These are phyloP conservation scores for Drosophila differens DNA, from an alignment of 2,888 invertebrate genomes.

Conservation along the genomic window DNA sequence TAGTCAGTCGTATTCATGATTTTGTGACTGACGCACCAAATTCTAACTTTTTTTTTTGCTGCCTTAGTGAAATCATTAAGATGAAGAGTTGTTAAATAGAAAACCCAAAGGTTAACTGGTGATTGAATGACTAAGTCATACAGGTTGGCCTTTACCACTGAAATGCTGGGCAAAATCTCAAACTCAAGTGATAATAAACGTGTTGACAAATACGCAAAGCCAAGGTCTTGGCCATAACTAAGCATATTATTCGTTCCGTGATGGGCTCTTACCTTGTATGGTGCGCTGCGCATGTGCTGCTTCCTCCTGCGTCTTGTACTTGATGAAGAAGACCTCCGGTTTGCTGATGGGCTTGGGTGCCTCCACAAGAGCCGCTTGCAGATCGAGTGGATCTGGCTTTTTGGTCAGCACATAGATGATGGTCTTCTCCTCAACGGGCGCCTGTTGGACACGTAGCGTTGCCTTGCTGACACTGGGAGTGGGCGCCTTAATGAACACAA, in stretches of 20 bases:
- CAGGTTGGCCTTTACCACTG: conserved; percentile 35
- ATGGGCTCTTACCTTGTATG: conserved; percentile 82
- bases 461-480: conserved; percentile 68
- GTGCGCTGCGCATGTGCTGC: conserved; percentile 84
- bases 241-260: conserved; percentile 37
- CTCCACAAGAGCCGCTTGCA: conserved; percentile 81
- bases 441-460: conserved; percentile 75
- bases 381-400: conserved; percentile 82
- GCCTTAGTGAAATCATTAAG: conserved; percentile 1
- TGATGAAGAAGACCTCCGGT: conserved; percentile 85
- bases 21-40: background rate
- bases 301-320: conserved; percentile 85
- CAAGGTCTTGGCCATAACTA: conserved; percentile 47
- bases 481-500: conserved; percentile 85
- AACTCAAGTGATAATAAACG: conserved; percentile 17
- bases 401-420: conserved; percentile 85
- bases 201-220: conserved; percentile 49
- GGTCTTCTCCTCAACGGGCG: conserved; percentile 84
- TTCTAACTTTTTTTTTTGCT: background rate
- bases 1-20: background rate
- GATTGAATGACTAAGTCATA: conserved; percentile 11
- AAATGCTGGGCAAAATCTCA: conserved; percentile 1
- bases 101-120: conserved; percentile 40
- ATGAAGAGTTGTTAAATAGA: conserved; percentile 1
- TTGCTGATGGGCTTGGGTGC: conserved; percentile 83